Conservation (phyloP, 1,140 invertebrate species). For the Pogonomyrmex californicus region DNA sequence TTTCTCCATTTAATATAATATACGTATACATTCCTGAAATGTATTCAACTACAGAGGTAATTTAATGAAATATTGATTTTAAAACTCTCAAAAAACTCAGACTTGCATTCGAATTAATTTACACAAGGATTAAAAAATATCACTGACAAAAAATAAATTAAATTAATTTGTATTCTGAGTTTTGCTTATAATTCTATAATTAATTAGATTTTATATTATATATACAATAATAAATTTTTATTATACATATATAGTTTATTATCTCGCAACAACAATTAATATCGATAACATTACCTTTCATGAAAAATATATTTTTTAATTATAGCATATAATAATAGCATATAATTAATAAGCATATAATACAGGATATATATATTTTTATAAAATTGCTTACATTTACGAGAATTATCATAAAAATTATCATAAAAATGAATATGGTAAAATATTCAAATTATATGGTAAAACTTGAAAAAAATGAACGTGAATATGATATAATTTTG, state of each 20-base stretch:
- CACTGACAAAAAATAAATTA: background rate
- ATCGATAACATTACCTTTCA: background rate
- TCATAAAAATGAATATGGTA: background rate
- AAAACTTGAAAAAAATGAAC: background rate
- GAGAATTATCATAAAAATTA: background rate
- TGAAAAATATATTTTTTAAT: background rate
- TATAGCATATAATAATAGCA: background rate
- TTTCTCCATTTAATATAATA: background rate
- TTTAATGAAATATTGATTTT: background rate
- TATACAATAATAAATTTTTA: constrained; percentile 4
- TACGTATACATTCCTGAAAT: background rate
- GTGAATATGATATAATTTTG: background rate
- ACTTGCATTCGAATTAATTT: background rate
- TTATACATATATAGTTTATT: background rate
- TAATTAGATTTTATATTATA: background rate
- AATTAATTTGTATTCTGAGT: background rate
- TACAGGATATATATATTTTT: background rate
- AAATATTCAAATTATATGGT: background rate
- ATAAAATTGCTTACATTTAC: background rate
- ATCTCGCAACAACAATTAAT: background rate
- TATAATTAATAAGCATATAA: background rate
- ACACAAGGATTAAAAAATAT: background rate
- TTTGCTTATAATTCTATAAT: background rate
- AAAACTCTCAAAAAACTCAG: background rate
- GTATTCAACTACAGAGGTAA: background rate